phyloP scores from a whole-genome alignment of 2,797 vertebrate species.

The Aeoliscus strigatus region DNA sequence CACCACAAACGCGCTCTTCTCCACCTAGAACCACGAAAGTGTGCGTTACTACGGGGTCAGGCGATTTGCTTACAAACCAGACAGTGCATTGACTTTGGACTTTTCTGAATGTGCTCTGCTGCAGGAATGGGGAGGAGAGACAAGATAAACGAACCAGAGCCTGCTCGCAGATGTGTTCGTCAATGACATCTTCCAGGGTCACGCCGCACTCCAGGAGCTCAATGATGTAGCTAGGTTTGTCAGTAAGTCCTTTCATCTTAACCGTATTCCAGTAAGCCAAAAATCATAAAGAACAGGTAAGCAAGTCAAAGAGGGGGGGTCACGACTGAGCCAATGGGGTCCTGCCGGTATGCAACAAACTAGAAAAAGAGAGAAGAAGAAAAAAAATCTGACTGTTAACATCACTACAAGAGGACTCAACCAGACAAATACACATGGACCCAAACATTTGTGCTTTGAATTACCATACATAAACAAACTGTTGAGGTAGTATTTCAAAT shows the following conservation, averaged over 20 bases:
- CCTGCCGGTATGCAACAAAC: slow-evolving; percentile 99
- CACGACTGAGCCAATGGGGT: slow-evolving; percentile 92
- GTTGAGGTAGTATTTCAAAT: too few relatives aligned
- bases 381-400: background rate
- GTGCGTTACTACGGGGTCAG: background rate
- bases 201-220: slow-evolving; percentile 92
- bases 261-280: slow-evolving; percentile 97
- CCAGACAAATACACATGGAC: too few relatives aligned
- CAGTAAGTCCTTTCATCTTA: slow-evolving; percentile 99
- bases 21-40: slow-evolving; percentile 71
- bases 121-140: too few relatives aligned
- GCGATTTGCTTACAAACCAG: too few relatives aligned
- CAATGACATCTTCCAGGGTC: slow-evolving; percentile 89
- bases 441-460: too few relatives aligned
- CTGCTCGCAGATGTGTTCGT: slow-evolving; percentile 93
- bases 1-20: slow-evolving; percentile 93
- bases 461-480: too few relatives aligned
- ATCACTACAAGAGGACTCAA: background rate
- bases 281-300: slow-evolving; percentile 97
- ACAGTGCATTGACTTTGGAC: too few relatives aligned
- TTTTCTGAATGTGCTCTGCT: too few relatives aligned
- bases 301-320: slow-evolving; percentile 79
- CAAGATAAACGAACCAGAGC: slow-evolving; percentile 79
- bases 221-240: slow-evolving; percentile 92
- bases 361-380: slow-evolving; percentile 49